Base-by-base conservation (phyloP, 2,797 vertebrate species). In the Rachycentron canadum region DNA sequence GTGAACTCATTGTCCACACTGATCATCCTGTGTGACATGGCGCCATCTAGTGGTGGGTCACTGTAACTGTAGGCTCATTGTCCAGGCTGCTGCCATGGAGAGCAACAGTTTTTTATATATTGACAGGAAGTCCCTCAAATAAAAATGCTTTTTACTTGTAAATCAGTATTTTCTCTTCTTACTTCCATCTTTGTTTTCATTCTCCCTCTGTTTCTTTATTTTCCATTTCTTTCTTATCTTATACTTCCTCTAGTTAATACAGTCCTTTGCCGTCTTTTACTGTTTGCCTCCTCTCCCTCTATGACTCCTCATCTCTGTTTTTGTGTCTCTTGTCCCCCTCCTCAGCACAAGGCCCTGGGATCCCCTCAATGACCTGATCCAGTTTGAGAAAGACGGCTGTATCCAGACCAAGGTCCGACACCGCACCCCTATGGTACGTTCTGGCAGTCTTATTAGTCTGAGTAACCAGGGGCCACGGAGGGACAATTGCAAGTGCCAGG, bases 351-450 rank as follows among this genome's bases (percentile, higher is more conserved):
- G 98, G 84, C 98, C 98, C 0, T 99, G 98, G 98, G 98, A 99
- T 90, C 97, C 97, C 23, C 95, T 99, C 89, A 99, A 99, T 80
- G 98, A 99, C 90, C 92, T 99, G 95, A 95, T 99, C 95, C 98
- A 99, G 83, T 99, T 97, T 85, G 98, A 99, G 93, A 98, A 98
- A 95, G 97, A 98, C 53, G 97, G 98, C 90, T 94, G 96, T 81
- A 96, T 99, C 95, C 98, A 98, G 95, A 98, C 98, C 84, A 97
- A 98, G 96, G 97, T 99, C 91, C 97, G 96, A 76, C 98, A 99
- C 95, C 96, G 97, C 83, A 99, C 98, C 88, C 97, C 98, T 89
- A 99, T 99, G 98, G 98, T 99, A 98, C 87, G 97, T 96, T 95
- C 92, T 90, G 91, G 88, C 94, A 96, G 95, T 94, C 90, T 96